phyloP scores from a whole-genome alignment of 2,797 vertebrate genomes.

The Enteromius thamalakanensis region DNA sequence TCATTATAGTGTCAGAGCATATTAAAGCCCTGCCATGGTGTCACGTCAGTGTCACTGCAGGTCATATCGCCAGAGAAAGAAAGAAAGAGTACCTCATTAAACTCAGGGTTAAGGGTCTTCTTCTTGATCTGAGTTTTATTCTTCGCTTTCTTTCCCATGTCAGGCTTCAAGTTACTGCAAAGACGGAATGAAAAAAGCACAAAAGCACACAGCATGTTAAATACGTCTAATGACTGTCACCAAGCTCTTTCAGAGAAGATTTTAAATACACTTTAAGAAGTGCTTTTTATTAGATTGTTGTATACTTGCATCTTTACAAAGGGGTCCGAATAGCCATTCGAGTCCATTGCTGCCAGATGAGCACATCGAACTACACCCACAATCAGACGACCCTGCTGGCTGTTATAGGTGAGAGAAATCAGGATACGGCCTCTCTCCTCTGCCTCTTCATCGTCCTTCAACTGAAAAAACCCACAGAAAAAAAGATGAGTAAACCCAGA shows the following conservation, averaged over 20 bases:
- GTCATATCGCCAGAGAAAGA: conserved; percentile 33
- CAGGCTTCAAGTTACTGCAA: conserved; percentile 91
- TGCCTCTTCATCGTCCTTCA: conserved; percentile 79
- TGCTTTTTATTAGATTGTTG: background rate
- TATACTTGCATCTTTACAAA: conserved; percentile 90
- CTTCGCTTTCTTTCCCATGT: conserved; percentile 98
- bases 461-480: conserved; percentile 62
- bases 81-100: conserved; percentile 86
- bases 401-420: conserved; percentile 91
- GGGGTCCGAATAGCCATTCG: conserved; percentile 95
- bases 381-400: conserved; percentile 85
- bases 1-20: conserved; percentile 37
- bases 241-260: background rate
- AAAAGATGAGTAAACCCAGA: background rate
- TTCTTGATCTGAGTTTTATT: conserved; percentile 99
- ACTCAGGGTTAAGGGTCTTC: conserved; percentile 97
- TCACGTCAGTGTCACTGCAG: conserved; percentile 32
- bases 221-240: conserved; percentile 20
- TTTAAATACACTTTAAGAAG: background rate
- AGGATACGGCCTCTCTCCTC: conserved; percentile 93
- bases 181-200: no score
- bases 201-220: conserved; percentile 25
- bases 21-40: conserved; percentile 39
- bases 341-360: conserved; percentile 93
- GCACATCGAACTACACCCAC: conserved; percentile 94